These are phyloP conservation scores for Pontoporia blainvillei DNA, from an alignment of 2,113 vertebrate genomes.

Conservation along the genomic window DNA sequence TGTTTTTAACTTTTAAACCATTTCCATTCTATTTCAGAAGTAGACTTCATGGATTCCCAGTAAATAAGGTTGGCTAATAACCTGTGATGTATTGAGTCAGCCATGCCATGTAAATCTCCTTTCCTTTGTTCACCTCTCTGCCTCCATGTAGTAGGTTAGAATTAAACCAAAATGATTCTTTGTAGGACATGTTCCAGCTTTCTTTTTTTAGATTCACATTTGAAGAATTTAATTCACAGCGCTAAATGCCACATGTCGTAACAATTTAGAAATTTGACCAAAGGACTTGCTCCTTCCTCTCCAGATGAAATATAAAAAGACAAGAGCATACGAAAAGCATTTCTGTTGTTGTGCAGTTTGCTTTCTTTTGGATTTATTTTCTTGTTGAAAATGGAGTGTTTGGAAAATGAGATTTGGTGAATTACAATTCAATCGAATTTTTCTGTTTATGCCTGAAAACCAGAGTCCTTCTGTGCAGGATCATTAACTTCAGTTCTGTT, in stretches of 20 bases:
- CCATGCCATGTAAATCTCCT: not conserved
- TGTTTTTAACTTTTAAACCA: not conserved
- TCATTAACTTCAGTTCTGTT: not conserved
- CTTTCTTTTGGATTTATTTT: slow-evolving; percentile 15
- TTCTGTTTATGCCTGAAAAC: slow-evolving; percentile 20
- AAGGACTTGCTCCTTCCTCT: not conserved
- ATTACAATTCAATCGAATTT: not conserved
- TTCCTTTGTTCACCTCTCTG: not conserved
- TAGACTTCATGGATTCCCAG: not conserved
- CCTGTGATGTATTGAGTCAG: not conserved
- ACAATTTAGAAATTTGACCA: not conserved
- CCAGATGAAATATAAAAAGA: not conserved
- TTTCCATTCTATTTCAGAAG: not conserved
- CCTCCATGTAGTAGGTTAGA: not conserved
- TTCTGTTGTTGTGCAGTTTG: not conserved
- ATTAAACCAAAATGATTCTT: not conserved
- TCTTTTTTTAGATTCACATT: not conserved
- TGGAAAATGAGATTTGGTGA: not conserved
- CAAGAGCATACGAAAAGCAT: not conserved
- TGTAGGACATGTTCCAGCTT: not conserved
- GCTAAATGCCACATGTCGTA: not conserved
- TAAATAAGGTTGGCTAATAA: not conserved
- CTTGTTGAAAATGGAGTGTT: not conserved
- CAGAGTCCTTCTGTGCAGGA: not conserved
- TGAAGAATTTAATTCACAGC: not conserved